Percentiles rank a stretch among this genome's conserved stretches.
Evolutionary conservation across 2,113 vertebrate genomes (phyloP).

Genomic region (Cryptotis parvus): DNA sequence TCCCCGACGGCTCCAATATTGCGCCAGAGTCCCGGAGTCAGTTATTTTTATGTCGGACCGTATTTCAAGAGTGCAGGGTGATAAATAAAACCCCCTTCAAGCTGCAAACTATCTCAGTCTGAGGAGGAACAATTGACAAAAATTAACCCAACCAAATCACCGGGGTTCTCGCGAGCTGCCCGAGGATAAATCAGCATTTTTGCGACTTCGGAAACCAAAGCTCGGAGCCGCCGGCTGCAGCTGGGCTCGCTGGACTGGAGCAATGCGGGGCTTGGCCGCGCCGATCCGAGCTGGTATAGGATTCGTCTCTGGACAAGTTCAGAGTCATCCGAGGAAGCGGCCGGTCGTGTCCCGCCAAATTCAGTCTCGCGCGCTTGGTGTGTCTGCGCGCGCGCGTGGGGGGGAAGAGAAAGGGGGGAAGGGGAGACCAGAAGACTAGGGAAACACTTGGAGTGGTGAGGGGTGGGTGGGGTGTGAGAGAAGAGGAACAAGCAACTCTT

Average conservation of each 20-base stretch:
- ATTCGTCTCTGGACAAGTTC: rapidly evolving
- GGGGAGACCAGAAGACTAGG: not conserved
- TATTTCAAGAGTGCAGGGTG: conserved; percentile 78
- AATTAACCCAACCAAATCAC: conserved; percentile 71
- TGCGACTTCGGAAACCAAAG: not conserved
- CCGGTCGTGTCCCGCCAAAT: too few species aligned
- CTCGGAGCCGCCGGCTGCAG: not conserved
- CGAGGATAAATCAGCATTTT: conserved; percentile 52
- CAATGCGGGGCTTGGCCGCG: not conserved
- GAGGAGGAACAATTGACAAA: conserved; percentile 76
- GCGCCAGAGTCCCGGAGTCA: conserved; percentile 74
- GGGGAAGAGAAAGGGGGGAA: not conserved
- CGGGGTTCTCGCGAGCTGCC: conserved; percentile 3
- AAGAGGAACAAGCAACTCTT: not conserved
- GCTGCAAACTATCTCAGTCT: conserved; percentile 73
- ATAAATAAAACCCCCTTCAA: conserved; percentile 74
- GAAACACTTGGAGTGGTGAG: not conserved
- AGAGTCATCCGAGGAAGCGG: too few species aligned
- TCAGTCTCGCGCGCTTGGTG: too few species aligned
- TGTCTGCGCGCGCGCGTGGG: too few species aligned
- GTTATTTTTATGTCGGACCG: conserved; percentile 80
- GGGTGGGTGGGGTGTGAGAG: too few species aligned
- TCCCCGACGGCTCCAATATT: conserved; percentile 79
- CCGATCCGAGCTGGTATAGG: too few species aligned
- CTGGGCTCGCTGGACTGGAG: not conserved